Base-by-base conservation (phyloP, 2,888 invertebrate species). In the Lordiphosa andalusiaca region DNA sequence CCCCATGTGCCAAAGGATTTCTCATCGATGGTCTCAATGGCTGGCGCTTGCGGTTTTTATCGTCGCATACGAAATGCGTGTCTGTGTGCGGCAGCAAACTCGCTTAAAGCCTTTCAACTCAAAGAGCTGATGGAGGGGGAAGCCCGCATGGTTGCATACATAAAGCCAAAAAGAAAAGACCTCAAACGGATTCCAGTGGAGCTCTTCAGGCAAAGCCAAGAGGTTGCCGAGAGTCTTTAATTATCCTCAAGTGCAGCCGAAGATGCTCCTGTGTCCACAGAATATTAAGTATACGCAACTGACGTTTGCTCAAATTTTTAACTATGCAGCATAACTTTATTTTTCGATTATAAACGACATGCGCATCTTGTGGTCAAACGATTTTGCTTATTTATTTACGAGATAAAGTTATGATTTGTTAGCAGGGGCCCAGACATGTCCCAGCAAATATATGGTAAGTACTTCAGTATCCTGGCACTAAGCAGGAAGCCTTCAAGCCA, bases 321-420 rank as follows among this genome's bases (percentile, higher is more conserved):
- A 58, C 41, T 38, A 4, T 10, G 10, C 25, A 51, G 42, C 41
- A 12, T 52, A 47, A 44, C 40, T 42, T 57, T 56, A 52, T 41
- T 49, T 50, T 35, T 54, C 52, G 48, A 68, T 63, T 54, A 33
- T 41, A 51, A 36, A 48, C 13, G 42, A 46, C 41, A 51, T 35
- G 37, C 49, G 37, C 39, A 49, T 41, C 73, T 59, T 16, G 39
- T 41, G 58, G 73, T 53, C 52, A 65, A 58, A 57, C 51, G 55
- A 53, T 66, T 68, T 42, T 63, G 50, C 60, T 67, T 67, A 68
- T 71, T 75, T 77, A 77, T 77, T 78, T 77, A 75, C 65, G 75
- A 71, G 76, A 68, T 71, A 73, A 77, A 78, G 69, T 78, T 77
- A 71, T 78, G 80, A 77, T 77, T 78, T 77, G 69, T 77, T 65